Base-by-base conservation (phyloP, 1,140 invertebrate species). In the Hyles vespertilio region DNA sequence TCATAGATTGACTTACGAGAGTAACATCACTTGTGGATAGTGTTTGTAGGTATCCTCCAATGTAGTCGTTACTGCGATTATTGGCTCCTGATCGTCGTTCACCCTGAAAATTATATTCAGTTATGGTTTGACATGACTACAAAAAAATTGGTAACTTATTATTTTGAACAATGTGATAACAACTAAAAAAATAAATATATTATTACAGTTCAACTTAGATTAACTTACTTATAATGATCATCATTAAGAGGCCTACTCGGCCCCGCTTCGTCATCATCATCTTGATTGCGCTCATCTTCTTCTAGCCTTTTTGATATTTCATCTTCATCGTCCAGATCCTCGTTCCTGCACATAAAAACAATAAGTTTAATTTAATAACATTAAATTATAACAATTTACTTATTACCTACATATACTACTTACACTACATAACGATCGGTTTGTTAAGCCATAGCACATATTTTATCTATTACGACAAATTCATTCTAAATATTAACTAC, bases 1-100 rank as follows among this genome's bases (percentile, higher is more conserved):
- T 47, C n/a, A 48, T 48, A 48, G n/a, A 3, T n/a, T 47, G 64
- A 90, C 90, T 92, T 84, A 94, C 93, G 91, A 92, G 64, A 92
- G 78, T 70, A 90, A 78, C 58, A 92, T 82, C 2, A 91, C 86
- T 64, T 91, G 81, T 0, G 91, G 89, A 34, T 93, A 91, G 36
- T 91, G 80, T 5, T 84, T 80, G 43, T 85, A 84, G 3, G 85
- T 85, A 44, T 89, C 77, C 10, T 86, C 77, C 53, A 91, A 74
- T 0, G 72, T 83, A 5, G 85, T 87, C 1, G 80, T 75, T 10
- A 89, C 85, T 2, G 77, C 75, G 77, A 88, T 69, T 67, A 89
- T 77, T 70, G 88, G 66, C 84, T 77, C 52, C 76, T 85, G 45
- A 81, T 88, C 62, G 78, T 79, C 74, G 83, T 89, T 61, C 69